Conservation (phyloP, 2,797 vertebrate species). For the Perodicticus potto region DNA sequence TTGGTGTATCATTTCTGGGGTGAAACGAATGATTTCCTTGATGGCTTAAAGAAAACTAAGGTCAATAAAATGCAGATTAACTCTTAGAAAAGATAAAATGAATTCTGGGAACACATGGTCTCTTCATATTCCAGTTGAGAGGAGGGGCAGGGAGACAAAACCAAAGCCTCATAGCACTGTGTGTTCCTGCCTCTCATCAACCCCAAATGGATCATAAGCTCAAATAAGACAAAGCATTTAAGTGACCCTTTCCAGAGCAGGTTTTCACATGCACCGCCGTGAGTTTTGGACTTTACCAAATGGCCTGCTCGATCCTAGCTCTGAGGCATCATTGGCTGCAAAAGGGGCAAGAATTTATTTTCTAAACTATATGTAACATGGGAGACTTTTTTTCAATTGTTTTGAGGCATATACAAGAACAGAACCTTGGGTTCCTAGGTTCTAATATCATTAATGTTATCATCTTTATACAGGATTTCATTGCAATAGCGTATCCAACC, state of each 20-base stretch:
- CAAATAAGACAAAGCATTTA: neutral
- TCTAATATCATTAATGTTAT: neutral
- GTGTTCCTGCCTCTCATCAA: neutral
- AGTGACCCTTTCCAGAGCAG: neutral
- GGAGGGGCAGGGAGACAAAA: too few species aligned
- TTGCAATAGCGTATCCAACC: neutral
- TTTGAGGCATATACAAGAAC: neutral
- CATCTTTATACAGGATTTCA: neutral
- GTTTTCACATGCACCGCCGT: neutral
- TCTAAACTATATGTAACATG: neutral
- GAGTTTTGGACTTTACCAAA: neutral
- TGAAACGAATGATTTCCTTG: neutral
- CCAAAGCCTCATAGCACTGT: neutral
- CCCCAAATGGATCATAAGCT: neutral
- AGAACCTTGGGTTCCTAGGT: neutral
- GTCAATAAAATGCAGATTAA: conserved; percentile 14
- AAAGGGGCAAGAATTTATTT: neutral
- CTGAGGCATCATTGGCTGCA: neutral
- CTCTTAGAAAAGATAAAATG: neutral
- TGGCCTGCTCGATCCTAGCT: neutral
- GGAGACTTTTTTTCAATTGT: neutral
- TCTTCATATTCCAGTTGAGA: neutral
- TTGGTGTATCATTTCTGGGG: neutral
- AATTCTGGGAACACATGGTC: neutral
- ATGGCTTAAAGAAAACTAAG: neutral